Conservation (phyloP, 2,113 vertebrate genomes). For the Suncus etruscus region DNA sequence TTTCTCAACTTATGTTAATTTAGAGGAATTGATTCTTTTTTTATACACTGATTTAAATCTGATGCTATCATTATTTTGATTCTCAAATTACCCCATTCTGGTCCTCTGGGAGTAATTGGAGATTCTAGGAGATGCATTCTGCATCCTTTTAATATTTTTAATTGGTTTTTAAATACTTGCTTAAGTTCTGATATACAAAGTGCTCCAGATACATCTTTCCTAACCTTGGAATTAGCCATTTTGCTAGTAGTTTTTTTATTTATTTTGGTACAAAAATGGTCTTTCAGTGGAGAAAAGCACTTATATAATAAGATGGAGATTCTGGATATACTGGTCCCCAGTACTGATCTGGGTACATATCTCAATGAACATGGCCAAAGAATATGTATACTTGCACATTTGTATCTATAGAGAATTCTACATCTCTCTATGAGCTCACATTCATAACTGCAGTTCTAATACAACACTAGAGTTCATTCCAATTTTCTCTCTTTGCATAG, state of each 20-base stretch:
- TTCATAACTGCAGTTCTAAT: constrained; percentile 4
- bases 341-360: neutral
- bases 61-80: constrained; percentile 29
- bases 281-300: constrained; percentile 4
- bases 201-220: constrained; percentile 25
- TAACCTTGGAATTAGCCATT: constrained; percentile 16
- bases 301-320: constrained; percentile 35
- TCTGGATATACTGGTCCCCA: neutral
- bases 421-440: constrained; percentile 12
- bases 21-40: neutral
- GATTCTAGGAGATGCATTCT: neutral
- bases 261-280: constrained; percentile 19
- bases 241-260: constrained; percentile 18
- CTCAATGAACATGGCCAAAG: neutral
- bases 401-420: neutral
- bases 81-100: constrained; percentile 8
- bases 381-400: neutral
- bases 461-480: neutral
- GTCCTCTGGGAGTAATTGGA: neutral
- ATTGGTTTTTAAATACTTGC: constrained; percentile 22
- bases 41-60: neutral
- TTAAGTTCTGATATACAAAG: constrained; percentile 19
- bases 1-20: neutral
- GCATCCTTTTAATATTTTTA: neutral
- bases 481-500: constrained; percentile 45